phyloP scores from a whole-genome alignment of 2,888 invertebrate genomes.

The Lycaena phlaeas region DNA sequence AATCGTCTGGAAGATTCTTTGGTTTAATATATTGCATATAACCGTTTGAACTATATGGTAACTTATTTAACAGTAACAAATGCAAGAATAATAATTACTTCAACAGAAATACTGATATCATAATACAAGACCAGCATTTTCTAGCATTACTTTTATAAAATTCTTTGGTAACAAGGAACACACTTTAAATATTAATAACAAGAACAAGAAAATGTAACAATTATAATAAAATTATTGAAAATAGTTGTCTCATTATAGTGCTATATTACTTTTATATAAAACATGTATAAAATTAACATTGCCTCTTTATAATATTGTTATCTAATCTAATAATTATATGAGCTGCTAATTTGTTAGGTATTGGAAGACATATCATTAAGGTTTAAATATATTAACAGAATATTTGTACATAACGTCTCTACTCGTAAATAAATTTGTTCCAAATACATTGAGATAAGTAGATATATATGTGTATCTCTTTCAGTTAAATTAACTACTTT shows the following conservation, averaged over 20 bases:
- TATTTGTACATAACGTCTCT: too few species aligned
- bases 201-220: conserved; percentile 69
- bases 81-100: conserved; percentile 42
- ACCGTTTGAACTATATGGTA: conserved; percentile 63
- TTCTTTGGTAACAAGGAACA: conserved; percentile 73
- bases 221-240: conserved; percentile 43
- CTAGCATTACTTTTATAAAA: conserved; percentile 34
- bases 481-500: too few species aligned
- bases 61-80: conserved; percentile 60
- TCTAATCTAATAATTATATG: neutral
- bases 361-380: neutral
- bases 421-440: too few species aligned
- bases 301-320: neutral
- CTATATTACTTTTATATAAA: neutral
- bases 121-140: conserved; percentile 42
- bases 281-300: conserved; percentile 15
- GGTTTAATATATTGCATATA: conserved; percentile 54
- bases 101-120: conserved; percentile 49
- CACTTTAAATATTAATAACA: conserved; percentile 61
- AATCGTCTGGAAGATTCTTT: conserved; percentile 66
- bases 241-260: conserved; percentile 34
- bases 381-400: too few species aligned
- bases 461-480: too few species aligned
- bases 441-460: too few species aligned
- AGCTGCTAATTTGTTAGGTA: conserved; percentile 1